Evolutionary conservation across 1,140 invertebrate genomes (phyloP), one percentile per base, ranked within the genome.

Genomic region (Drosophila lowei): DNA sequence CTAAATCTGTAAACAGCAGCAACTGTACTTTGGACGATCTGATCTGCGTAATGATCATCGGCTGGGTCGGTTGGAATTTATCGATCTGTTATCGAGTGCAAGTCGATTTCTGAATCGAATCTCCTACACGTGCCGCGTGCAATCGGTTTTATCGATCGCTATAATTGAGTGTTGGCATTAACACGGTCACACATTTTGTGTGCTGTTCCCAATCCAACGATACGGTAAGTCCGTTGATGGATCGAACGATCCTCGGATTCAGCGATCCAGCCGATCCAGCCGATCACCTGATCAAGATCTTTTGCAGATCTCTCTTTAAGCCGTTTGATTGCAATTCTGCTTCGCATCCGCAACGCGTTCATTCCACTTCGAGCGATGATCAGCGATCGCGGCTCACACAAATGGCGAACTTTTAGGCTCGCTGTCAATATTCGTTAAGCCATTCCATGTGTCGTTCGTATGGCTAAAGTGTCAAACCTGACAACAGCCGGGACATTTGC

Each of bases 391-490:
- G 28, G 9, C 53, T 30, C 54, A 28, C 53, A 73, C 77, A 88
- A 86, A 86, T 80, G 81, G 77, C 70, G 48, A 72, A 86, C 84
- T 88, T 84, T 89, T 89, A 77, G 84, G 84, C 72, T 66, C 53
- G 84, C 84, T 88, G 84, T 88, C 84, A 88, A 65, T 88, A 89
- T 89, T 83, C 84, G 84, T 88, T 88, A 88, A 84, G 84, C 84
- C 80, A 72, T 71, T 85, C 70, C 80, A 83, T 55, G 71, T 84
- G 80, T 88, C 83, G 72, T 83, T 81, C 23, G 67, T 64, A 64
- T 70, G 55, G 84, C 84, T 89, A 89, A 88, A 89, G 84, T 88
- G 84, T 88, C 84, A 88, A 77, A 59, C 72, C 84, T 88, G 84
- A 88, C 84, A 88, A 88, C 79, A 89, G 79, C 67, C 84, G 67